phyloP scores from a whole-genome alignment of 2,797 vertebrate genomes.

The Gadopsis bispinosus region DNA sequence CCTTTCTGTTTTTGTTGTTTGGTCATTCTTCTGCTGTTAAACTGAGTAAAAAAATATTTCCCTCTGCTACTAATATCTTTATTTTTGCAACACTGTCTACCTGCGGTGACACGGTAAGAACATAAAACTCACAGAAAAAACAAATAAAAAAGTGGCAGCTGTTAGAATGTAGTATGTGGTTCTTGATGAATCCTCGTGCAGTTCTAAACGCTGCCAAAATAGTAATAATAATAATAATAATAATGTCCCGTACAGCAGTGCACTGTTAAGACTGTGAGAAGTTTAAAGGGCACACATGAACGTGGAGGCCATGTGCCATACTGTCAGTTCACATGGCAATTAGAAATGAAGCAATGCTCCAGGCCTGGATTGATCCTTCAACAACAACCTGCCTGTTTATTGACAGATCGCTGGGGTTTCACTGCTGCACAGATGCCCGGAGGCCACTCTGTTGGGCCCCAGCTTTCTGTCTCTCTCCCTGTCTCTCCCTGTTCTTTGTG shows the following conservation, averaged over 20 bases:
- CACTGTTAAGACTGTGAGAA: constrained; percentile 14
- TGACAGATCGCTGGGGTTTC: constrained; percentile 73
- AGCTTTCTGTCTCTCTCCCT: constrained; percentile 29
- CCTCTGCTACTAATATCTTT: constrained; percentile 1
- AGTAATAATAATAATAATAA: neutral
- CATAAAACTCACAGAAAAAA: constrained; percentile 9
- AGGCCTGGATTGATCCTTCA: constrained; percentile 78
- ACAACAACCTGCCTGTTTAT: constrained; percentile 79
- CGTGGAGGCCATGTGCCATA: constrained; percentile 32
- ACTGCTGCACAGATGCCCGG: constrained; percentile 67
- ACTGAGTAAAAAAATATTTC: constrained; percentile 17
- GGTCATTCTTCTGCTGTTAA: constrained; percentile 17
- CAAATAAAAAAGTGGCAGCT: constrained; percentile 17
- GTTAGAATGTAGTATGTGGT: neutral
- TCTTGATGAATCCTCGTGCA: neutral
- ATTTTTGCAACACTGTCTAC: constrained; percentile 3
- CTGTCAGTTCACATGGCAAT: constrained; percentile 73
- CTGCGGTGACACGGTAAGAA: neutral
- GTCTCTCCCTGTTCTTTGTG: constrained; percentile 47
- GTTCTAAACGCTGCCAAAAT: neutral
- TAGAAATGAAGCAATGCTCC: constrained; percentile 72
- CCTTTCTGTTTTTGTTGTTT: constrained; percentile 8
- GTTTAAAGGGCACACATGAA: constrained; percentile 39
- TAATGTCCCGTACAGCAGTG: neutral
- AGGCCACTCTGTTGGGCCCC: constrained; percentile 60